Evolutionary conservation across 2,797 vertebrate species (phyloP).

Genomic region (Molossus molossus): DNA sequence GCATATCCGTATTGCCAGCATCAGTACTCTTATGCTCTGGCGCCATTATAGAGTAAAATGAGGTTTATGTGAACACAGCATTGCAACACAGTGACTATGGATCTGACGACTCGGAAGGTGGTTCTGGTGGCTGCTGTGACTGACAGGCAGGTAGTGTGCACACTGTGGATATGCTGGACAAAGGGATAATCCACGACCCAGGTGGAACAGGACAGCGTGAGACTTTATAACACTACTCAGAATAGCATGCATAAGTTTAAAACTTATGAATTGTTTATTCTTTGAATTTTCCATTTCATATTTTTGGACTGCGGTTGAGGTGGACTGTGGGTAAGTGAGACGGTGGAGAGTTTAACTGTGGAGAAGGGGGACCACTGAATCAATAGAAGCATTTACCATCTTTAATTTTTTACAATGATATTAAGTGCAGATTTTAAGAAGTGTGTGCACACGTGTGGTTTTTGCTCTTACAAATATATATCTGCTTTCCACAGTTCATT

Average conservation of each 20-base stretch:
- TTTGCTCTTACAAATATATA: neutral
- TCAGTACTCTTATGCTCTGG: neutral
- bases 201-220: neutral
- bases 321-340: neutral
- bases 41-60: neutral
- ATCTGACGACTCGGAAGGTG: neutral
- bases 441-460: neutral
- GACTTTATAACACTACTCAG: neutral
- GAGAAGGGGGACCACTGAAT: neutral
- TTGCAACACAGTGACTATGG: neutral
- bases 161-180: too few species aligned
- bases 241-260: neutral
- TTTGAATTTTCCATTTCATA: neutral
- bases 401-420: slow-evolving; percentile 16
- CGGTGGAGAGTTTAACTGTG: neutral
- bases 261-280: too few species aligned
- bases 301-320: neutral
- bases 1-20: neutral
- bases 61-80: neutral
- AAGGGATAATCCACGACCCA: neutral
- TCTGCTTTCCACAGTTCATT: neutral
- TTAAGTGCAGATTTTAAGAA: neutral
- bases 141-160: neutral
- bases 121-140: neutral
- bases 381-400: neutral